Percentiles rank a stretch among this genome's conserved stretches.
These are phyloP conservation scores for Tetragnatha versicolor DNA, from an alignment of 1,140 invertebrate species.

Conservation along the genomic window DNA sequence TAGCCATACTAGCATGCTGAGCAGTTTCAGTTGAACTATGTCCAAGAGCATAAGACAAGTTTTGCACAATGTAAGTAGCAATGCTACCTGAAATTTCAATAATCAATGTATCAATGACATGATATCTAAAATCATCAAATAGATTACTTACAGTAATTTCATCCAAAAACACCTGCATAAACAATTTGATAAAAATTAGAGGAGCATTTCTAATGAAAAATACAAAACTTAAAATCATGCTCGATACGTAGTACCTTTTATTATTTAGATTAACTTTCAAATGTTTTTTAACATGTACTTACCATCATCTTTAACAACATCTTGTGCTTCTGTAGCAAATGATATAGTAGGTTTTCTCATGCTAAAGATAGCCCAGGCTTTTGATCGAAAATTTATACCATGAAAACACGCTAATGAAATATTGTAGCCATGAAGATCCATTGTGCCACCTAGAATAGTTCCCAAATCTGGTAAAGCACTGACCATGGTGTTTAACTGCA, in stretches of 20 bases:
- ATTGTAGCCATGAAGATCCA: slow-evolving; percentile 85
- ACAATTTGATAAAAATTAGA: not conserved
- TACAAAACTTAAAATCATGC: not conserved
- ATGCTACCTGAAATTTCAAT: slow-evolving; percentile 38
- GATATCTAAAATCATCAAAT: too few relatives aligned
- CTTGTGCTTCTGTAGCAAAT: slow-evolving; percentile 93
- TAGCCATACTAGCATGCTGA: slow-evolving; percentile 67
- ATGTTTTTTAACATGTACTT: too few relatives aligned
- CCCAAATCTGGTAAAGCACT: slow-evolving; percentile 74
- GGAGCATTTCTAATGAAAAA: not conserved
- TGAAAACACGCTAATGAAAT: slow-evolving; percentile 97
- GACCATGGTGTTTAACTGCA: slow-evolving; percentile 77
- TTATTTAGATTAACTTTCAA: too few relatives aligned
- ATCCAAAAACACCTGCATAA: too few relatives aligned
- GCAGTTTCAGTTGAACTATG: slow-evolving; percentile 60
- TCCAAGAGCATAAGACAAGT: slow-evolving; percentile 86
- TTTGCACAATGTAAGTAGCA: slow-evolving; percentile 68
- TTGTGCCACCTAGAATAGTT: slow-evolving; percentile 90
- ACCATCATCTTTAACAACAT: slow-evolving; percentile 74
- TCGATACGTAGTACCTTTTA: too few relatives aligned
- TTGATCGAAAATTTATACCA: slow-evolving; percentile 95
- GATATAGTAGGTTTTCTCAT: slow-evolving; percentile 92
- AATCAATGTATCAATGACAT: too few relatives aligned
- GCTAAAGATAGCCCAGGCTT: slow-evolving; percentile 95
- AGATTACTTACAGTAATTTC: too few relatives aligned